Conservation (phyloP, 2,888 invertebrate species). For the Teleogryllus oceanicus region DNA sequence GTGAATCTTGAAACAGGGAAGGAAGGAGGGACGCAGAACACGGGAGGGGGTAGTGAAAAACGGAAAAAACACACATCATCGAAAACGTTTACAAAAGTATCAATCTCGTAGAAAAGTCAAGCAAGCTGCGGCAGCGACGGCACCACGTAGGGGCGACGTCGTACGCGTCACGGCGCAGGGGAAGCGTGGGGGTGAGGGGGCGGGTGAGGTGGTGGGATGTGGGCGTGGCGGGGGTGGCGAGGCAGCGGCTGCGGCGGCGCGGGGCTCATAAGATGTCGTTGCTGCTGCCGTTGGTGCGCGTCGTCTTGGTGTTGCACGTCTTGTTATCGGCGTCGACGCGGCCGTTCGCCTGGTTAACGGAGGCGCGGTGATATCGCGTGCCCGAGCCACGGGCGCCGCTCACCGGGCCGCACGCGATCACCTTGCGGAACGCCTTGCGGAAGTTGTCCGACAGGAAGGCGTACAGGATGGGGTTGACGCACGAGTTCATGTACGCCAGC, state of each 20-base stretch:
- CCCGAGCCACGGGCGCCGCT: conserved; percentile 24
- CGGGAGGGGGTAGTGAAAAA: neutral
- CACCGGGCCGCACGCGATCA: conserved; percentile 45
- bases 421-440: conserved; percentile 78
- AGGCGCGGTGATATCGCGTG: conserved; percentile 25
- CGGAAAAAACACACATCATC: neutral
- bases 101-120: neutral
- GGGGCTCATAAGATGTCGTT: conserved; percentile 57
- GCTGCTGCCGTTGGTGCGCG: conserved; percentile 60
- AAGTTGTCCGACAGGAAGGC: conserved; percentile 93
- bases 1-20: neutral
- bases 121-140: no score
- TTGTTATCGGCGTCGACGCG: conserved; percentile 28
- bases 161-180: no score
- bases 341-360: conserved; percentile 27
- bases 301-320: conserved; percentile 57
- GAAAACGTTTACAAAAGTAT: neutral
- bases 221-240: no score
- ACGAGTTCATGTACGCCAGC: conserved; percentile 88
- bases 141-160: no score
- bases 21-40: neutral
- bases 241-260: no score
- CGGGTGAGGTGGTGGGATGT: no score
- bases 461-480: conserved; percentile 91
- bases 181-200: no score